Percentiles rank a stretch among this genome's conserved stretches.
phyloP scores from a whole-genome alignment of 2,888 invertebrate species.

The Caenorhabditis sulstoni region DNA sequence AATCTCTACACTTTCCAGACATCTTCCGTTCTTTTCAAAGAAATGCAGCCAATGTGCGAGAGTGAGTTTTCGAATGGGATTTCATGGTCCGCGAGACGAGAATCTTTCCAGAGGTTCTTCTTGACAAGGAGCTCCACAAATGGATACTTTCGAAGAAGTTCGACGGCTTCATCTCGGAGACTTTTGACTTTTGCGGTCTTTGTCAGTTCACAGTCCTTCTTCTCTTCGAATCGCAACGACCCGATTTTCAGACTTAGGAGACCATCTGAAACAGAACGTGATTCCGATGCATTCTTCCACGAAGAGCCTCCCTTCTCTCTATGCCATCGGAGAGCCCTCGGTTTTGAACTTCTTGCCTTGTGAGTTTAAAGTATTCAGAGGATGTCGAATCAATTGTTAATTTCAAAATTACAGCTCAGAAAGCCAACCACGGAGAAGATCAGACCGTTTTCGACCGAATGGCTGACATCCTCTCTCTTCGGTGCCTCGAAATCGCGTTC shows the following conservation, averaged over 20 bases:
- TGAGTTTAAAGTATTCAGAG: conserved; percentile 32
- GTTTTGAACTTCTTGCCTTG: conserved; percentile 41
- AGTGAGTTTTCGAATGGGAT: conserved; percentile 6
- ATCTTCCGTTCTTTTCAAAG: conserved; percentile 22
- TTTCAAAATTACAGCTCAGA: conserved; percentile 32
- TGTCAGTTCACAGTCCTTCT: conserved; percentile 4
- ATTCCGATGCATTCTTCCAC: conserved; percentile 45
- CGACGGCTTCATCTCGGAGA: conserved; percentile 41
- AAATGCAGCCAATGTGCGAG: conserved; percentile 40
- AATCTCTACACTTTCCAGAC: conserved; percentile 17
- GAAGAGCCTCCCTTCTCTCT: conserved; percentile 25
- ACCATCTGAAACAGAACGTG: conserved; percentile 42
- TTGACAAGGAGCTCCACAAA: conserved; percentile 33
- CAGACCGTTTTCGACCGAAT: conserved; percentile 29
- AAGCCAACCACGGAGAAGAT: conserved; percentile 30
- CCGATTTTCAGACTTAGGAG: conserved; percentile 44
- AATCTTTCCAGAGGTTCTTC: conserved; percentile 29
- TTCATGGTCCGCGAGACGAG: neutral
- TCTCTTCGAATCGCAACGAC: neutral
- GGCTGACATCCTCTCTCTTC: conserved; percentile 27
- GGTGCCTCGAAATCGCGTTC: conserved; percentile 33
- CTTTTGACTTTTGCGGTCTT: conserved; percentile 46
- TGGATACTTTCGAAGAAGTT: conserved; percentile 44
- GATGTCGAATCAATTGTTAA: too few species aligned
- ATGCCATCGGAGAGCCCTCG: conserved; percentile 46